Percentiles rank a stretch among this genome's conserved stretches.
Evolutionary conservation across 1,140 invertebrate genomes (phyloP).

Genomic region (Euborellia annulipes): DNA sequence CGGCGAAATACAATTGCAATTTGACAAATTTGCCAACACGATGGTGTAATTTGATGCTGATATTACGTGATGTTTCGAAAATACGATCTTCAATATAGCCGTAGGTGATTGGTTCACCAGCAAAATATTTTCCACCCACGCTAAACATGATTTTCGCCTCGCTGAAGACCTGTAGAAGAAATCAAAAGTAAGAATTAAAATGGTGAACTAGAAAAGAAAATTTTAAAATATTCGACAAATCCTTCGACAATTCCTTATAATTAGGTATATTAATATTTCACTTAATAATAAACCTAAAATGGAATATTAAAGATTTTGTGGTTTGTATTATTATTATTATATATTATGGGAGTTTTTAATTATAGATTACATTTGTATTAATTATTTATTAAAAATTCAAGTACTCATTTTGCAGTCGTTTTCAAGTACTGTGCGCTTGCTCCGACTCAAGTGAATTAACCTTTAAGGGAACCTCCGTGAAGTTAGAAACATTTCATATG

Average conservation of each 20-base stretch:
- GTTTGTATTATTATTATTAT: no score
- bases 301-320: no score
- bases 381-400: no score
- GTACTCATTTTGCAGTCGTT: no score
- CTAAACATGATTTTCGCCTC: conserved; percentile 67
- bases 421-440: no score
- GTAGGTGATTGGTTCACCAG: conserved; percentile 55
- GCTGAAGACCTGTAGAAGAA: conserved; percentile 59
- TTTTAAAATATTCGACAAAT: not conserved
- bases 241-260: not conserved
- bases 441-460: no score
- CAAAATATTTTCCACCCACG: conserved; percentile 59
- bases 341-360: no score
- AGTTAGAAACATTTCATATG: no score
- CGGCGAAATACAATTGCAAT: conserved; percentile 61
- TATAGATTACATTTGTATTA: no score
- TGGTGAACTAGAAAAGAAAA: not conserved
- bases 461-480: no score
- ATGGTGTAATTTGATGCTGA: conserved; percentile 72
- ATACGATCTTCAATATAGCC: conserved; percentile 62
- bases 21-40: conserved; percentile 68
- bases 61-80: conserved; percentile 65
- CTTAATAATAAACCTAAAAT: not conserved
- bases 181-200: no score
- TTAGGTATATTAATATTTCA: not conserved